Percentiles rank a stretch among this genome's conserved stretches.
These are phyloP conservation scores for Catajapyx aquilonaris DNA, from an alignment of 1,140 invertebrate species.

Conservation along the genomic window DNA sequence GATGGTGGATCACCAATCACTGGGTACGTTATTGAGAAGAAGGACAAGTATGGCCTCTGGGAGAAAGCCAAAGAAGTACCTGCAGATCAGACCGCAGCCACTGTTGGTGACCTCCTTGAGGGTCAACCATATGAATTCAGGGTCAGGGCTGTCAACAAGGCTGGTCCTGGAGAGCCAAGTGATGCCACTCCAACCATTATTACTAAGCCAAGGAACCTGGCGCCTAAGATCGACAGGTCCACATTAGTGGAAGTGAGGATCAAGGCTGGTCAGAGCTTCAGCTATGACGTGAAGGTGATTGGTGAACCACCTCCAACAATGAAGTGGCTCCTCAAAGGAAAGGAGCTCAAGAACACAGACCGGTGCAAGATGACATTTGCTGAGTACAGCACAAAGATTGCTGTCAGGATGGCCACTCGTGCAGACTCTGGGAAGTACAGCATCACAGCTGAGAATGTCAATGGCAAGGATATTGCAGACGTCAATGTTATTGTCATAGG, in stretches of 20 bases:
- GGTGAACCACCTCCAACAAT: slow-evolving; percentile 79
- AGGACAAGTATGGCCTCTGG: slow-evolving; percentile 86
- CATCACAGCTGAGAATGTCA: slow-evolving; percentile 77
- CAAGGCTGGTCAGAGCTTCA: slow-evolving; percentile 72
- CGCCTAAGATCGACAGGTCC: slow-evolving; percentile 70
- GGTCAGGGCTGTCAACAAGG: slow-evolving; percentile 75
- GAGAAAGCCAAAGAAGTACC: slow-evolving; percentile 72
- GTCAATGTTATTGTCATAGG: slow-evolving; percentile 78
- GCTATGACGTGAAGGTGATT: slow-evolving; percentile 57
- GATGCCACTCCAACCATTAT: slow-evolving; percentile 69
- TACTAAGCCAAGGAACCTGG: slow-evolving; percentile 67
- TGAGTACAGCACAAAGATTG: slow-evolving; percentile 79
- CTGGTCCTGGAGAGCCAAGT: slow-evolving; percentile 79
- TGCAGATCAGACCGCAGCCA: slow-evolving; percentile 53
- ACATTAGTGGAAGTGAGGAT: slow-evolving; percentile 65
- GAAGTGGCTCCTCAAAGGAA: slow-evolving; percentile 57
- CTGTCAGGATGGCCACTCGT: slow-evolving; percentile 61
- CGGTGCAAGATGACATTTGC: slow-evolving; percentile 51
- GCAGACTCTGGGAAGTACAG: slow-evolving; percentile 79
- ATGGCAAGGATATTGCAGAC: slow-evolving; percentile 76
- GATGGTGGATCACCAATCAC: slow-evolving; percentile 75
- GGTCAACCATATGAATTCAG: slow-evolving; percentile 80
- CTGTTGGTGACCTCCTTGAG: slow-evolving; percentile 72
- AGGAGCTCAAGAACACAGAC: slow-evolving; percentile 46
- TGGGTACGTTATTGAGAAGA: slow-evolving; percentile 76